Base-by-base conservation (phyloP, 2,888 invertebrate genomes). In the Melieria picta region DNA sequence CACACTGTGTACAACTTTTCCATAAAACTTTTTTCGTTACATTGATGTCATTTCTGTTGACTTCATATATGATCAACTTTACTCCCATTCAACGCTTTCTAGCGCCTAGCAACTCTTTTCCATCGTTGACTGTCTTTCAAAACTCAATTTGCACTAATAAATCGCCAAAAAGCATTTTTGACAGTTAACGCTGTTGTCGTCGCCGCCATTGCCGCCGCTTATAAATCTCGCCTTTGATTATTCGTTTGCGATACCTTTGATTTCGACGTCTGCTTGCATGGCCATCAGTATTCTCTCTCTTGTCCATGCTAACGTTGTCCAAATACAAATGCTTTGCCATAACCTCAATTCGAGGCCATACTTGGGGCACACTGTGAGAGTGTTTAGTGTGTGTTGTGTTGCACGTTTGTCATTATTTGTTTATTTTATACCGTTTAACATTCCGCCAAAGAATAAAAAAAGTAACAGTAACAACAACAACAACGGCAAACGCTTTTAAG, bases 61-160 rank as follows among this genome's bases (percentile, higher is more conserved):
- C 0, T 2, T 30, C 30, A 2, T 2, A 30, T 30, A 30, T 30
- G 30, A 30, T 30, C 30, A 30, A 3, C 30, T 30, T 30, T 30
- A 30, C 30, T 30, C 30, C 30, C 30, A 30, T 30, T 30, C 30
- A 30, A 30, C 30, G 30, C 30, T 30, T 3, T 30, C 30, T 3
- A 30, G 30, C 30, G 30, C 30, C 30, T 30, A 2, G 30, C 30
- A 30, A 30, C 30, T 30, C 30, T 30, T 30, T 30, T 30, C 3
- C 30, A 30, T 30, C 30, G 30, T 30, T 30, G 30, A 30, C 30
- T 78, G 79, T 82, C 81, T 82, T 82, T 83, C 82, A 82, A 83
- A 83, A 83, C 83, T 84, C 84, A 84, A 84, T 84, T 84, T 84
- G 81, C 81, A 81, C 81, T 80, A 84, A 84, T 84, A 84, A 84